phyloP scores from a whole-genome alignment of 2,113 vertebrate genomes.

The Gallinago paraguaiae region DNA sequence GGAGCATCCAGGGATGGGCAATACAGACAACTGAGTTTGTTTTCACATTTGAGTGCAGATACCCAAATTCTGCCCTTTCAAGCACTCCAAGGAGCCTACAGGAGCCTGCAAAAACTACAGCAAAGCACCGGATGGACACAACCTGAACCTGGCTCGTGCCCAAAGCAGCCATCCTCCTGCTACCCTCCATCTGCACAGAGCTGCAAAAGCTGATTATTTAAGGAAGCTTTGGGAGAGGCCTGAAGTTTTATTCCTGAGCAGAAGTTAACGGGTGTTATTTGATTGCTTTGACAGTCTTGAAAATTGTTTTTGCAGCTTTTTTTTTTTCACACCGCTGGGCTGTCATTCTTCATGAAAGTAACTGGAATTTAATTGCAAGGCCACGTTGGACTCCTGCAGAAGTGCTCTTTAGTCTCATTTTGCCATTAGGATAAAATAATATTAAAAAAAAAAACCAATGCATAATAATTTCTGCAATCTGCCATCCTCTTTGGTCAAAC shows the following conservation, averaged over 20 bases:
- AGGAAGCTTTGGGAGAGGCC: neutral
- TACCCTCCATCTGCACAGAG: fast-evolving
- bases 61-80: neutral
- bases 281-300: neutral
- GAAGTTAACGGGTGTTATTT: neutral
- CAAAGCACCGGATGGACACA: neutral
- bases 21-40: fast-evolving
- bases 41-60: neutral
- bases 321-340: neutral
- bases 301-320: neutral
- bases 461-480: constrained; percentile 3
- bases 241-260: neutral
- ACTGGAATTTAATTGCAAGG: neutral
- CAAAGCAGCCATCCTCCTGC: neutral
- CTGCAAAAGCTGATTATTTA: neutral
- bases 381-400: neutral
- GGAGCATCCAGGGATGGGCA: neutral
- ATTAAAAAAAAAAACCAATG: neutral
- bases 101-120: neutral
- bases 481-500: neutral
- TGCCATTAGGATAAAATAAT: neutral
- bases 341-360: constrained; percentile 8
- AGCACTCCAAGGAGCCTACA: neutral
- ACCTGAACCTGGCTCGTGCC: neutral
- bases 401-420: neutral